These are phyloP conservation scores for Drosophila micromelanica DNA, from an alignment of 1,140 invertebrate genomes.

Conservation along the genomic window DNA sequence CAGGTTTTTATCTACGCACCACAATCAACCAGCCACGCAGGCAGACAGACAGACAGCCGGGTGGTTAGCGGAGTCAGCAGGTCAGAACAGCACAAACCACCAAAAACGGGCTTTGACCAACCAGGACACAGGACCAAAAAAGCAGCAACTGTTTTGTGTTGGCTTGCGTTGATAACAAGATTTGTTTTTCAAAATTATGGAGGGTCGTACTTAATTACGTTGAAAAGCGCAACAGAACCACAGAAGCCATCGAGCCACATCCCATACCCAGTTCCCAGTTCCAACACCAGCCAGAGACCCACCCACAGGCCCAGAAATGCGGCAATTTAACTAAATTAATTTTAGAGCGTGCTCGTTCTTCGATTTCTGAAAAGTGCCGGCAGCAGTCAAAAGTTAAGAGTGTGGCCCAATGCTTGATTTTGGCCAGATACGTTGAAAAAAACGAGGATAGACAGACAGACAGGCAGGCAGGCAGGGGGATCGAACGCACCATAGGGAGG, in stretches of 20 bases:
- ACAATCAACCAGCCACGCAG: constrained; percentile 57
- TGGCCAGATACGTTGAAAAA: constrained; percentile 50
- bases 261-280: constrained; percentile 16
- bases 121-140: constrained; percentile 17
- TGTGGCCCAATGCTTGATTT: constrained; percentile 57
- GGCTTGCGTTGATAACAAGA: constrained; percentile 76
- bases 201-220: constrained; percentile 67
- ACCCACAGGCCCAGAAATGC: background rate
- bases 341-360: constrained; percentile 73
- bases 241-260: constrained; percentile 28
- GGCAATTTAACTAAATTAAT: constrained; percentile 81
- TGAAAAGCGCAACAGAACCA: constrained; percentile 70
- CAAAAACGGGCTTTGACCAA: constrained; percentile 32
- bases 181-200: constrained; percentile 80
- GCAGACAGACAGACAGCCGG: constrained; percentile 16
- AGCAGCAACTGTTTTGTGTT: constrained; percentile 70
- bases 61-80: constrained; percentile 1
- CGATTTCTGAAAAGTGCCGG: constrained; percentile 40
- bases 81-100: background rate
- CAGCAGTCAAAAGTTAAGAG: constrained; percentile 62
- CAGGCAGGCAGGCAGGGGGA: constrained; percentile 10
- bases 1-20: constrained; percentile 82
- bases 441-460: constrained; percentile 8
- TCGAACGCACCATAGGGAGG: background rate
- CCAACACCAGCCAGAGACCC: constrained; percentile 9